Conservation (phyloP, 1,140 invertebrate species). For the Heterodera schachtii region DNA sequence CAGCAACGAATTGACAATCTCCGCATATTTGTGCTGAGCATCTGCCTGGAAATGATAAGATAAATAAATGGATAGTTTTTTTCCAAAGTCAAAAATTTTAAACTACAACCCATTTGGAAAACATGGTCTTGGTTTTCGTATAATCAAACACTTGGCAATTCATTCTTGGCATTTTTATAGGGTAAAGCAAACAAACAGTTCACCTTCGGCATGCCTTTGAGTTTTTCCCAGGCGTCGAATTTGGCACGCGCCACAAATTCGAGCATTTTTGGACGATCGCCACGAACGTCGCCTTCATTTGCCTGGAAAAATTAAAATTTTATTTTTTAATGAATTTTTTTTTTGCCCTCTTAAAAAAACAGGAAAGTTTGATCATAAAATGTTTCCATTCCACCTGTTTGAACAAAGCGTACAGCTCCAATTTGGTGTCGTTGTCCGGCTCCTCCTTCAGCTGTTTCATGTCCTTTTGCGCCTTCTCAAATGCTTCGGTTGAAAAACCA, state of each 20-base stretch:
- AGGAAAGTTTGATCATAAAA: too few species aligned
- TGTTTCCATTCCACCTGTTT: slow-evolving; percentile 70
- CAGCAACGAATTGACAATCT: slow-evolving; percentile 39
- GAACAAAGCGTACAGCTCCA: slow-evolving; percentile 72
- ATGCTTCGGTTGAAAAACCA: slow-evolving; percentile 42
- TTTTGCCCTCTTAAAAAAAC: neutral
- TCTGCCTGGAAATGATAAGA: slow-evolving; percentile 38
- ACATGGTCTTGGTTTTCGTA: too few species aligned
- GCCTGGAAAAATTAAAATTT: slow-evolving; percentile 68
- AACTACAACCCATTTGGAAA: too few species aligned
- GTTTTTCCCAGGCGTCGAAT: slow-evolving; percentile 71
- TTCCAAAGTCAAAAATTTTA: too few species aligned
- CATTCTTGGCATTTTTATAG: too few species aligned
- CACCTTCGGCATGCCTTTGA: slow-evolving; percentile 39
- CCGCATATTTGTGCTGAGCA: slow-evolving; percentile 42
- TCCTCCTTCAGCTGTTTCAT: slow-evolving; percentile 68
- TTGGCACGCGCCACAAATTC: slow-evolving; percentile 73
- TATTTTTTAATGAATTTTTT: too few species aligned
- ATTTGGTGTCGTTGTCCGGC: slow-evolving; percentile 70
- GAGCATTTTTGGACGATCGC: slow-evolving; percentile 71
- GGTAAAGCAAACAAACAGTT: neutral
- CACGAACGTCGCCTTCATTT: slow-evolving; percentile 70
- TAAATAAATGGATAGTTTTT: too few species aligned
- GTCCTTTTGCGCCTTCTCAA: slow-evolving; percentile 67
- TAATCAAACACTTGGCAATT: too few species aligned